phyloP scores from a whole-genome alignment of 2,797 vertebrate genomes.

The Lepilemur septentrionalis region DNA sequence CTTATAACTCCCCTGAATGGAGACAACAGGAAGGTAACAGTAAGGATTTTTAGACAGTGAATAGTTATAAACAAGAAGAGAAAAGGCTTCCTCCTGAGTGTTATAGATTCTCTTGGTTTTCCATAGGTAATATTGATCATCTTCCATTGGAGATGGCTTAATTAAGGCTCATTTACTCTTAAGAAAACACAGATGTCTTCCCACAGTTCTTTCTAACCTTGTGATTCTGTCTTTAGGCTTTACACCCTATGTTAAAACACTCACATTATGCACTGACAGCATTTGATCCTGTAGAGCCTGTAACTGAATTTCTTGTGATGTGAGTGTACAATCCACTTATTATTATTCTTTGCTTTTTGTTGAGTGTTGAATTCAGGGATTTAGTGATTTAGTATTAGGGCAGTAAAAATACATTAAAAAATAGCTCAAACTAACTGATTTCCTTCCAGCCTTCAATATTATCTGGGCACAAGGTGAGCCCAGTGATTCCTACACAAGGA shows the following conservation, averaged over 20 bases:
- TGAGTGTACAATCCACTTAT: background rate
- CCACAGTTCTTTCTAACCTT: background rate
- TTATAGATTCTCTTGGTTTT: constrained; percentile 11
- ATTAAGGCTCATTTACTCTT: background rate
- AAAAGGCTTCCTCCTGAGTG: background rate
- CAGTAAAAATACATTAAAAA: background rate
- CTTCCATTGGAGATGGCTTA: background rate
- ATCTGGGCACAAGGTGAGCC: constrained; percentile 35
- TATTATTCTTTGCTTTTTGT: background rate
- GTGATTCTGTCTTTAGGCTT: background rate
- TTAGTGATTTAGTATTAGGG: background rate
- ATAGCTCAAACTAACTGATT: background rate
- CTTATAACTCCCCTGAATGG: background rate
- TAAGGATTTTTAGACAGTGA: background rate
- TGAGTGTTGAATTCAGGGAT: background rate
- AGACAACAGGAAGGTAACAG: background rate
- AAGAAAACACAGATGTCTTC: background rate
- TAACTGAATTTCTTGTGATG: background rate
- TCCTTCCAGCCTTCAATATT: background rate
- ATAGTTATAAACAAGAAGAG: background rate
- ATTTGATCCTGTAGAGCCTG: background rate
- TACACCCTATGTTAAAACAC: background rate
- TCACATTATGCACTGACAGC: background rate
- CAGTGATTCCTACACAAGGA: constrained; percentile 26
- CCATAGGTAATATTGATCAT: background rate